A percentile compares a stretch with the other conserved stretches of the same genome.
These are phyloP conservation scores for Amblyraja radiata DNA, from an alignment of 2,797 vertebrate genomes.

Conservation along the genomic window DNA sequence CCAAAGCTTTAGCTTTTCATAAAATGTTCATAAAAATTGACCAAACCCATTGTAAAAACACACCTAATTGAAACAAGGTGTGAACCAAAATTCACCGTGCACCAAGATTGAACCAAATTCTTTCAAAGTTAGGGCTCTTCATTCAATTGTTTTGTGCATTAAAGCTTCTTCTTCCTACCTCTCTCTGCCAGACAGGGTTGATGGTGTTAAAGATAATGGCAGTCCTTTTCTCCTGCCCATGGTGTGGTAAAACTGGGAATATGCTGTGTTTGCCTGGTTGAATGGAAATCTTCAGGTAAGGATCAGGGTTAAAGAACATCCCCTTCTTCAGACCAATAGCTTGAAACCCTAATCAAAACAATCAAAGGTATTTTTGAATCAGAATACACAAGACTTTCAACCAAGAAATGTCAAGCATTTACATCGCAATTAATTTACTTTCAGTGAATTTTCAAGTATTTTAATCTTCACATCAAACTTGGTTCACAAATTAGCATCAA, in stretches of 20 bases:
- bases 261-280: constrained; percentile 94
- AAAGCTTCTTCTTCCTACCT: constrained; percentile 51
- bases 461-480: background rate
- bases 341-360: constrained; percentile 69
- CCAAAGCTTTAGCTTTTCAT: background rate
- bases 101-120: background rate
- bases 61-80: background rate
- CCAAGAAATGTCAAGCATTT: background rate
- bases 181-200: constrained; percentile 80
- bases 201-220: constrained; percentile 83
- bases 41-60: background rate
- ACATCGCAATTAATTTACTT: background rate
- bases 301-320: constrained; percentile 98
- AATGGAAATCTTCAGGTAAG: constrained; percentile 93
- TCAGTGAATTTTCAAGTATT: background rate
- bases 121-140: background rate
- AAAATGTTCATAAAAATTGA: background rate
- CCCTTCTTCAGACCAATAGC: constrained; percentile 92
- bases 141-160: background rate
- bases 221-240: constrained; percentile 92
- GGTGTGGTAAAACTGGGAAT: constrained; percentile 88
- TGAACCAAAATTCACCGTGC: no score
- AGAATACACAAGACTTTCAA: no score
- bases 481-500: constrained; percentile 8
- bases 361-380: background rate